Conservation (phyloP, 2,797 vertebrate genomes). For the Alauda arvensis region DNA sequence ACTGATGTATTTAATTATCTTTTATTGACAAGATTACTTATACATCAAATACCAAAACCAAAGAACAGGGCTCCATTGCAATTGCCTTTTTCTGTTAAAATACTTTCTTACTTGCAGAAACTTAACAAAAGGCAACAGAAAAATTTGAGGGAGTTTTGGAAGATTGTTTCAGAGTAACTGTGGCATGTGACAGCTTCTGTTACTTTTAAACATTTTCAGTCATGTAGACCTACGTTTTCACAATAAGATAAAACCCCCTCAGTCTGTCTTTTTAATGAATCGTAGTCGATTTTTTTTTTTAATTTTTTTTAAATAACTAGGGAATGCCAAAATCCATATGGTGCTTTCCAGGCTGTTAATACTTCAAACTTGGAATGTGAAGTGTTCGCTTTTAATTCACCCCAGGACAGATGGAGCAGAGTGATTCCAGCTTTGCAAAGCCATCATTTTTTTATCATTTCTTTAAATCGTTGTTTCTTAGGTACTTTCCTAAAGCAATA, state of each 20-base stretch:
- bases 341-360: constrained; percentile 8
- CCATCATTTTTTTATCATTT: neutral
- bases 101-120: neutral
- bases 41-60: neutral
- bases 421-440: neutral
- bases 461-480: neutral
- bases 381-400: neutral
- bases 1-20: neutral
- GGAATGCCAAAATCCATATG: neutral
- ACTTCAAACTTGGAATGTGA: neutral
- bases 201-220: neutral
- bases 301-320: neutral
- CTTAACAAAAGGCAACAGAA: neutral
- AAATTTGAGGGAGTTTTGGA: neutral
- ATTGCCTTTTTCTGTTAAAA: neutral
- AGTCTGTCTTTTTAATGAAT: neutral
- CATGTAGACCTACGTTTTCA: neutral
- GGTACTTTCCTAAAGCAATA: constrained; percentile 36
- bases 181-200: neutral
- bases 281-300: rapidly evolving
- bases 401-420: neutral
- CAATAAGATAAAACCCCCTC: neutral
- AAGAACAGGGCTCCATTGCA: no score
- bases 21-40: neutral
- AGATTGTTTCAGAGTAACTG: neutral